Percentiles rank a stretch among this genome's conserved stretches.
Conservation (phyloP, 2,113 vertebrate genomes). For the Zosterops pallidus region DNA sequence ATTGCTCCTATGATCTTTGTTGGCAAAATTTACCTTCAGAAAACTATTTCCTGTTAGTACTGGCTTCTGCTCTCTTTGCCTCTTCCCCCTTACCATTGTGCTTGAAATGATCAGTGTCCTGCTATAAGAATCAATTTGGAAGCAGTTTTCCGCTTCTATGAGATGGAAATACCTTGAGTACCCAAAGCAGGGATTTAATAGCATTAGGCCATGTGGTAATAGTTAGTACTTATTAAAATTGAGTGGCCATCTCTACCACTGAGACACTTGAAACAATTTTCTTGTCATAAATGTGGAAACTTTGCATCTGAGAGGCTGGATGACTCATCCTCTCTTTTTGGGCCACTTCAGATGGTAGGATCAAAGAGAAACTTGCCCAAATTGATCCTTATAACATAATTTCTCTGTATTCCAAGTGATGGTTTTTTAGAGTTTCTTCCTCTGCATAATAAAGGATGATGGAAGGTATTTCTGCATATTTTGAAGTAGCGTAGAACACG, state of each 20-base stretch:
- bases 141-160: background rate
- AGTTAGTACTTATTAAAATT: background rate
- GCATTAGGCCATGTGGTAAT: background rate
- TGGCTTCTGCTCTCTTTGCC: conserved; percentile 1
- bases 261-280: background rate
- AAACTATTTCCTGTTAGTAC: background rate
- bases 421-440: background rate
- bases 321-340: background rate
- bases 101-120: background rate
- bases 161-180: background rate
- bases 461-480: conserved; percentile 72
- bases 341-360: background rate
- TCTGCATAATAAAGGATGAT: background rate
- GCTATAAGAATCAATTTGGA: conserved; percentile 48
- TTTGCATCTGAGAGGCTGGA: background rate
- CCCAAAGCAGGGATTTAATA: background rate
- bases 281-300: background rate
- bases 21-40: background rate
- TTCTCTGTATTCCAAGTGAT: background rate
- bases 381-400: conserved; percentile 38
- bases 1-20: background rate
- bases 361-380: background rate
- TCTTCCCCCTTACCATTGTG: background rate
- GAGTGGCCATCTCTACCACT: background rate
- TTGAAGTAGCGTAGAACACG: no score